phyloP scores from a whole-genome alignment of 2,888 invertebrate genomes.

The Calliphora vomitoria region DNA sequence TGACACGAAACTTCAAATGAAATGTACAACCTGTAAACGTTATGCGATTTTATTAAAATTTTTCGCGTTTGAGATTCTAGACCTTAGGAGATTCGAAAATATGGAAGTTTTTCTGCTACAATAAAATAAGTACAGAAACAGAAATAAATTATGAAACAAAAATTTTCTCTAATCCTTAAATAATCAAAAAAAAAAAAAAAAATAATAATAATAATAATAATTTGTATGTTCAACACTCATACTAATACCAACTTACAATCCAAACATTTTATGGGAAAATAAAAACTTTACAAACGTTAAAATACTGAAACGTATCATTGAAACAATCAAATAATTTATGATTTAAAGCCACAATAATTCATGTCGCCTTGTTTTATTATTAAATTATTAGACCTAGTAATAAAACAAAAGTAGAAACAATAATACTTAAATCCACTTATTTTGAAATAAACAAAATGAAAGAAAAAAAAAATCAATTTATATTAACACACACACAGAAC shows the following conservation, averaged over 20 bases:
- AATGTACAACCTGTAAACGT: too few species aligned
- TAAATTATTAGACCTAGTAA: background rate
- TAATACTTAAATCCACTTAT: constrained; percentile 12
- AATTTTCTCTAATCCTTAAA: background rate
- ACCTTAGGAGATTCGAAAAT: too few species aligned
- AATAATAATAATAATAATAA: background rate
- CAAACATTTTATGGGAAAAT: background rate
- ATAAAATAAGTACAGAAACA: too few species aligned
- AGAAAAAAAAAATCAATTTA: background rate
- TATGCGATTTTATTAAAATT: too few species aligned
- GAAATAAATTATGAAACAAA: too few species aligned
- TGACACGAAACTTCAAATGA: too few species aligned
- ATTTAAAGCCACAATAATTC: constrained; percentile 19
- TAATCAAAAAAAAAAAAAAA: background rate
- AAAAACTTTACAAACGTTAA: background rate
- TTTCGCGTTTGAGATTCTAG: too few species aligned
- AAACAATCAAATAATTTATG: constrained; percentile 7
- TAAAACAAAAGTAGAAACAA: constrained; percentile 21
- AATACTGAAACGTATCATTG: background rate
- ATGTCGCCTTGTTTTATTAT: background rate
- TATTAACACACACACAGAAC: too few species aligned
- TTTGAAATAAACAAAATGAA: background rate
- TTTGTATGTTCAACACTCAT: background rate
- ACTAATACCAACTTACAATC: background rate
- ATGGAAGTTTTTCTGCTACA: too few species aligned